A percentile compares a stretch with the other conserved stretches of the same genome.
These are phyloP conservation scores for Rhodinocichla rosea DNA, from an alignment of 2,113 vertebrate species.

Conservation along the genomic window DNA sequence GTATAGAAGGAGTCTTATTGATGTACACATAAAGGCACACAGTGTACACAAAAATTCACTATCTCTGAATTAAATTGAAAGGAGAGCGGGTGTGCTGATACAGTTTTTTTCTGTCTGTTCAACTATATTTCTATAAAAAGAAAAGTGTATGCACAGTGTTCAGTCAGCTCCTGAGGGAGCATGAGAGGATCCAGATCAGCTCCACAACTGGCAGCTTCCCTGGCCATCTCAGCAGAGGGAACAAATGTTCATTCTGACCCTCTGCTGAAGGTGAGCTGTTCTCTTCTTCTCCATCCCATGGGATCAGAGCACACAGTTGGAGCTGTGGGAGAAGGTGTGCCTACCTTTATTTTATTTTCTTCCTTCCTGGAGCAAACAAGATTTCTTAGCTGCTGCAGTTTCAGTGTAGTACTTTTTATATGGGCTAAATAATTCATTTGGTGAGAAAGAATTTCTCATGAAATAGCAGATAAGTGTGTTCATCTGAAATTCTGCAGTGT, in stretches of 20 bases:
- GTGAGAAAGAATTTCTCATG: neutral
- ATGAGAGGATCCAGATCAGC: constrained; percentile 17
- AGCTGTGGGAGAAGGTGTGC: neutral
- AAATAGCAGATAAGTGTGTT: neutral
- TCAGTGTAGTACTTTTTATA: neutral
- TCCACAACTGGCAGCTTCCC: neutral
- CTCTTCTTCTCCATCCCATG: neutral
- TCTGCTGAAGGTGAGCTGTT: neutral
- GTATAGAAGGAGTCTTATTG: neutral
- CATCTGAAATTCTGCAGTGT: neutral
- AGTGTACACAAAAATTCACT: neutral
- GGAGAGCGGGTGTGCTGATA: neutral
- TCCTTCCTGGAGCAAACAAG: neutral
- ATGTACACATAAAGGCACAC: neutral
- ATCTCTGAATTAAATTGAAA: neutral
- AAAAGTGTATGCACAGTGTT: neutral
- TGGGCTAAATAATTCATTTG: constrained; percentile 23
- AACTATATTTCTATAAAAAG: constrained; percentile 10
- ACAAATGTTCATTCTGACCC: neutral
- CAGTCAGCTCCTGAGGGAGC: constrained; percentile 9
- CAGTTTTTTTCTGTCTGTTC: neutral
- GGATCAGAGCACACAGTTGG: neutral
- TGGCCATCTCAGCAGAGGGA: neutral
- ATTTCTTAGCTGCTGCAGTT: neutral
- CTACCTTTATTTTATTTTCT: neutral